Evolutionary conservation across 2,888 invertebrate species (phyloP).

Genomic region (Pegoplata infirma): DNA sequence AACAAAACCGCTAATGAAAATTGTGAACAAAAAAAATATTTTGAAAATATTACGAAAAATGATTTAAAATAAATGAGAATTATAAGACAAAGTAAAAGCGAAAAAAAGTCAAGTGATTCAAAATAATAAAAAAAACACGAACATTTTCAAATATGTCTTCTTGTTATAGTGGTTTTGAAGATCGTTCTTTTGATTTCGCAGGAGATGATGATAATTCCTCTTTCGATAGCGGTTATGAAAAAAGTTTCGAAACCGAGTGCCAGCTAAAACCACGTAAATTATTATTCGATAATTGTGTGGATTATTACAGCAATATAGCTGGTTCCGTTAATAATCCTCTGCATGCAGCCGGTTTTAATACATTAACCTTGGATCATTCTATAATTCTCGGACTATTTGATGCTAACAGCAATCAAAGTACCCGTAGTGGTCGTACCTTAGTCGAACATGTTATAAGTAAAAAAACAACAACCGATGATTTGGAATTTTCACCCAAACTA

Average conservation of each 20-base stretch:
- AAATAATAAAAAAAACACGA: neutral
- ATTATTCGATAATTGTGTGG: conserved; percentile 74
- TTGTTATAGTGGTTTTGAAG: conserved; percentile 74
- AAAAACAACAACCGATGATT: conserved; percentile 52
- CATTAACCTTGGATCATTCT: conserved; percentile 64
- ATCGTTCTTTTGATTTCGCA: conserved; percentile 74
- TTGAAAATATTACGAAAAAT: conserved; percentile 31
- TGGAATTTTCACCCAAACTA: conserved; percentile 71
- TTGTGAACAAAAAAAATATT: conserved; percentile 16
- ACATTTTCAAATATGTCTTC: conserved; percentile 72
- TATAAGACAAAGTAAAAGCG: conserved; percentile 18
- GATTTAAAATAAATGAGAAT: conserved; percentile 31
- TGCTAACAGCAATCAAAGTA: conserved; percentile 73
- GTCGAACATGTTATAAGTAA: conserved; percentile 72
- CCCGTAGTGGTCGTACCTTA: conserved; percentile 71
- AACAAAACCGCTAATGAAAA: conserved; percentile 50
- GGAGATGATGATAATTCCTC: conserved; percentile 81
- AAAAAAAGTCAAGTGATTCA: neutral
- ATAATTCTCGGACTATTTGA: conserved; percentile 71
- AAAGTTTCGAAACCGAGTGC: conserved; percentile 81
- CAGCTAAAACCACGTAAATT: conserved; percentile 72
- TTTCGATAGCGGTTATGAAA: conserved; percentile 88
- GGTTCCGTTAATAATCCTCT: neutral
- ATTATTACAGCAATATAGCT: conserved; percentile 61
- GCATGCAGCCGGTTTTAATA: conserved; percentile 27